Evolutionary conservation across 2,113 vertebrate species (phyloP).

Genomic region (Lasiurus cinereus): DNA sequence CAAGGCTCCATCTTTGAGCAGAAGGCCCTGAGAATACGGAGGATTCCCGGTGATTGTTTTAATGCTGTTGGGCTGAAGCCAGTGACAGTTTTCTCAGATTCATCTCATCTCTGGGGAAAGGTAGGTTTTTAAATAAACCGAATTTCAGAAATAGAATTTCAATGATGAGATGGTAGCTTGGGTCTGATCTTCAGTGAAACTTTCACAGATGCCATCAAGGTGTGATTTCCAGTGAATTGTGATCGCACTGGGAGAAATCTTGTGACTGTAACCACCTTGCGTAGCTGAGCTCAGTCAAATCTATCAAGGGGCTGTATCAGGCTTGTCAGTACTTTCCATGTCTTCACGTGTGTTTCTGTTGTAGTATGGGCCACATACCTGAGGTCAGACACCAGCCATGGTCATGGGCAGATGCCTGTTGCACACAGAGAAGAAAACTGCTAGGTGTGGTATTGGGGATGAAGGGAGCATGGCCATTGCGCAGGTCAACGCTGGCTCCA

Average conservation of each 20-base stretch:
- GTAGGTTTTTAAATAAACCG: conserved; percentile 45
- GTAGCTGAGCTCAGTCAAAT: not conserved
- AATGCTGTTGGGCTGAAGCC: not conserved
- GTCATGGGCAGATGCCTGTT: not conserved
- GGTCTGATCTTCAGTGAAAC: conserved; percentile 28
- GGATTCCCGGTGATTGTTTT: not conserved
- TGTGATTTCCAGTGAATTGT: conserved; percentile 52
- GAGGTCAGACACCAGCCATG: not conserved
- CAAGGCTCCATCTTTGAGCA: not conserved
- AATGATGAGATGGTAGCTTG: conserved; percentile 23
- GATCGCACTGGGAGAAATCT: not conserved
- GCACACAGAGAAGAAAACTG: not conserved
- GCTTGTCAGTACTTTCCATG: not conserved
- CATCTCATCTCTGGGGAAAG: not conserved
- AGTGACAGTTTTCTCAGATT: not conserved
- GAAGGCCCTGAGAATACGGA: not conserved
- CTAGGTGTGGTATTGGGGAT: not conserved
- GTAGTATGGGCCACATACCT: not conserved
- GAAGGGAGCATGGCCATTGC: not conserved
- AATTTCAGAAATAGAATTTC: conserved; percentile 58
- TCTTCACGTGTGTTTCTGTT: not conserved
- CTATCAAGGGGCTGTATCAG: not conserved
- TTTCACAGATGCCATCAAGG: conserved; percentile 53
- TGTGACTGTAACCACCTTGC: not conserved
- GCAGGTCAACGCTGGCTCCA: not conserved